Evolutionary conservation across 2,797 vertebrate genomes (phyloP), one percentile per base, ranked within the genome.

Genomic region (Mallotus villosus): DNA sequence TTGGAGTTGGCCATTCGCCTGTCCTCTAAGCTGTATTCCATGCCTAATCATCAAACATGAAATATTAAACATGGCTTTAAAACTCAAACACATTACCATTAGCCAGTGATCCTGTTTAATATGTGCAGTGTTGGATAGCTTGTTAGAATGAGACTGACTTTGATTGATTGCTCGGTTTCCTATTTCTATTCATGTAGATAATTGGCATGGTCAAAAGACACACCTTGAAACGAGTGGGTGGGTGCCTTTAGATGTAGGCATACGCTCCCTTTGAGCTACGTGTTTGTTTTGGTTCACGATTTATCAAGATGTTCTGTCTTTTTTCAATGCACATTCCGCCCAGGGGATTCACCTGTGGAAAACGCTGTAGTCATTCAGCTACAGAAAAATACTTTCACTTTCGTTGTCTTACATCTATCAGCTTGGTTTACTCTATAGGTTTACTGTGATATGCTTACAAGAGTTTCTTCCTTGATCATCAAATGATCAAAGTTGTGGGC

Each of bases 161-260:
- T 94, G 91, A 94, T 93, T 95, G 92, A 93, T 90, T 86, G 67
- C 37, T 46, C 74, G 55, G 80, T 84, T 79, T 90, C 85, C 80
- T 78, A 57, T 87, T 93, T 79, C 84, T 80, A 90, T 89, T 81
- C 84, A 88, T 88, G 89, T 82, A 77, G 88, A 94, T 94, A 92
- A 95, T 90, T 93, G 92, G 78, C 87, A 81, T 77, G 84, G 86
- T 87, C 55, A 73, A 81, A 86, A 77, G 60, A 86, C 86, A 85
- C 86, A 92, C 84, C 87, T 90, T 80, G 85, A 86, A 90, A 86
- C 19, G 68, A 83, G 79, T 82, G 24, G 72, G 67, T 25, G 71
- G 58, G 37, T 37, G 72, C 84, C 67, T 75, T 88, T 76, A 78
- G 46, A 68, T 1, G 24, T 81, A 80, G 81, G 63, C 63, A 66